phyloP scores from a whole-genome alignment of 2,797 vertebrate species.

The Masticophis lateralis region DNA sequence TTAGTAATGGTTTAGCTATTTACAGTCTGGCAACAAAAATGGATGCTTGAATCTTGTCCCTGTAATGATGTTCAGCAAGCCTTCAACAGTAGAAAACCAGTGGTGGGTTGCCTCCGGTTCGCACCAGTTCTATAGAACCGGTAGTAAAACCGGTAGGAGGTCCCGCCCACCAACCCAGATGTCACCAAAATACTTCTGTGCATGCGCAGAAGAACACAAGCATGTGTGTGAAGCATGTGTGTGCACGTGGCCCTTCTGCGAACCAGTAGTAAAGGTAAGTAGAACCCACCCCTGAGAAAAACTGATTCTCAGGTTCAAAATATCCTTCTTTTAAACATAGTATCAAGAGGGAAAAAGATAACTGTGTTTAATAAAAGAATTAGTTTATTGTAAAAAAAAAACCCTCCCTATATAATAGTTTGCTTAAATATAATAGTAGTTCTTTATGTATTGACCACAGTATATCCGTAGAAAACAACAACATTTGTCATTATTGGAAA shows the following conservation, averaged over 20 bases:
- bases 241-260: no score
- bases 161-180: no score
- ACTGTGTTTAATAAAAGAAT: neutral
- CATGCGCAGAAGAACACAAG: no score
- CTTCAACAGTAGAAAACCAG: neutral
- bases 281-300: no score
- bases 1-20: neutral
- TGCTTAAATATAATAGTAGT: neutral
- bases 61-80: neutral
- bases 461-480: neutral
- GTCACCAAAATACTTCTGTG: no score
- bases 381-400: neutral
- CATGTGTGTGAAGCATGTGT: no score
- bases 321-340: neutral
- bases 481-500: neutral
- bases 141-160: no score
- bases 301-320: neutral
- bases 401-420: neutral
- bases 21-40: conserved; percentile 7
- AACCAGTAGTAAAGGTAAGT: no score
- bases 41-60: neutral
- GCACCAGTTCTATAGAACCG: no score
- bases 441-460: neutral
- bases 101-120: no score
- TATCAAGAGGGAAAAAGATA: neutral